phyloP scores from a whole-genome alignment of 1,140 invertebrate species.

The Zaprionus lachaisei region DNA sequence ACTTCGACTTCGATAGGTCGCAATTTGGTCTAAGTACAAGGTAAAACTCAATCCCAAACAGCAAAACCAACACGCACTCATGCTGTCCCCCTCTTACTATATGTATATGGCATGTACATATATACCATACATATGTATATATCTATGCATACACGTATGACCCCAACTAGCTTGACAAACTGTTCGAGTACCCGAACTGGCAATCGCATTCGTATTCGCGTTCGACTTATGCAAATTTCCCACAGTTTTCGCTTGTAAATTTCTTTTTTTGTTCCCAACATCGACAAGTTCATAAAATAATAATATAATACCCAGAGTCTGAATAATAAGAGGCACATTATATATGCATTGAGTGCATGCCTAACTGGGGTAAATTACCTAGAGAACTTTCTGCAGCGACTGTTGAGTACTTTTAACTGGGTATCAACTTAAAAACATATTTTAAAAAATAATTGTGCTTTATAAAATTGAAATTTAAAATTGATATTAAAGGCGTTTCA shows the following conservation, averaged over 20 bases:
- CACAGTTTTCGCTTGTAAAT: conserved; percentile 42
- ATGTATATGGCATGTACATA: not conserved
- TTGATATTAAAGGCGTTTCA: too few relatives aligned
- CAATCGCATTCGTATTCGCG: conserved; percentile 10
- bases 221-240: conserved; percentile 65
- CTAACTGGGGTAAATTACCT: not conserved
- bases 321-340: conserved; percentile 32
- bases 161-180: conserved; percentile 2
- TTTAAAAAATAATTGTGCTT: too few relatives aligned
- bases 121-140: conserved; percentile 6
- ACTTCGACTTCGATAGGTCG: conserved; percentile 32
- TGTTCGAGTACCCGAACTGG: not conserved
- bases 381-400: not conserved
- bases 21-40: conserved; percentile 51
- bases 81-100: not conserved
- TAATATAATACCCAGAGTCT: conserved; percentile 42
- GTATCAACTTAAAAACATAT: not conserved
- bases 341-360: conserved; percentile 9
- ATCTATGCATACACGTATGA: conserved; percentile 17
- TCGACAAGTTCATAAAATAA: conserved; percentile 50
- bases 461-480: too few relatives aligned
- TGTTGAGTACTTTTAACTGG: not conserved
- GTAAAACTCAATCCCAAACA: conserved; percentile 55
- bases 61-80: conserved; percentile 45
- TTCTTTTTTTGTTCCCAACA: conserved; percentile 16